Percentiles rank a stretch among this genome's conserved stretches.
Conservation (phyloP, 2,888 invertebrate species). For the Cataglyphis rosenhaueri region DNA sequence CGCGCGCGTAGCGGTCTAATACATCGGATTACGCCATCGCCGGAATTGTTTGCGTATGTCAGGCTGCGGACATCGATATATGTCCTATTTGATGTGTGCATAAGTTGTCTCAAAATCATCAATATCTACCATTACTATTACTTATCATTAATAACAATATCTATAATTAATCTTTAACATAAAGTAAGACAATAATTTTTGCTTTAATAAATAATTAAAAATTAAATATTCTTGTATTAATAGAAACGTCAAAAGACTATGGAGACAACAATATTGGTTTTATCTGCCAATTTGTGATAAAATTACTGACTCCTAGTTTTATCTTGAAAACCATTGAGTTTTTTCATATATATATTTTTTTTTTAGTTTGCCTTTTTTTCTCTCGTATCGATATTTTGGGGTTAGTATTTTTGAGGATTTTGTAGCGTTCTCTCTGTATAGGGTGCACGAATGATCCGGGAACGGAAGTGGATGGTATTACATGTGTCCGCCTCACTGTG, state of each 20-base stretch:
- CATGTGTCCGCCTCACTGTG: conserved; percentile 46
- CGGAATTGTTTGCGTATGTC: conserved; percentile 56
- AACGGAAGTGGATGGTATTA: conserved; percentile 57
- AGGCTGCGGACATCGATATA: conserved; percentile 60
- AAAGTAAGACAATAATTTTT: background rate
- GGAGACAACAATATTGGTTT: background rate
- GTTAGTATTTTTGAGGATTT: background rate
- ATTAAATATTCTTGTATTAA: background rate
- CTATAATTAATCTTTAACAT: background rate
- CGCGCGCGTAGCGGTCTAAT: conserved; percentile 28
- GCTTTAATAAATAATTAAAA: conserved; percentile 1
- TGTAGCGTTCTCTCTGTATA: background rate
- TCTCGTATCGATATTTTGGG: background rate
- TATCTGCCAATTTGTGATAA: background rate
- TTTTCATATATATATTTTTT: background rate
- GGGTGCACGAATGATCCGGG: background rate
- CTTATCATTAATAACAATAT: background rate
- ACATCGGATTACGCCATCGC: conserved; percentile 54
- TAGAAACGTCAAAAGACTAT: background rate
- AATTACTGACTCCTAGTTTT: background rate
- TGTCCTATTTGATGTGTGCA: conserved; percentile 57
- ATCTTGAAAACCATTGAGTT: background rate
- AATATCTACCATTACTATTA: background rate
- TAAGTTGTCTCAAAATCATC: conserved; percentile 9
- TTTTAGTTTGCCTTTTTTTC: background rate